Conservation (phyloP, 2,797 vertebrate genomes). For the Esox lucius region DNA sequence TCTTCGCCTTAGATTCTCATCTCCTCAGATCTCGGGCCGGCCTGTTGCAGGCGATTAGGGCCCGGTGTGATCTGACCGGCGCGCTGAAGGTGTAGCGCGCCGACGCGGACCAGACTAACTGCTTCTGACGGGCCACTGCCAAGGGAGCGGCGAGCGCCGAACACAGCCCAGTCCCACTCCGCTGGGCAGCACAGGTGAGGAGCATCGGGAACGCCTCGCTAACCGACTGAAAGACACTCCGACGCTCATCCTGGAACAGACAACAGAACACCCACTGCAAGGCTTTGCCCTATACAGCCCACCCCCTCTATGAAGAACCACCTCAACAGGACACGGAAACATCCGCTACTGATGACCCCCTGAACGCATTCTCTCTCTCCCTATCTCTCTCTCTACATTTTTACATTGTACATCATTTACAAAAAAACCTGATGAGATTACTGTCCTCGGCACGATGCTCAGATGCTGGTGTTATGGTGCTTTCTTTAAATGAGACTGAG, state of each 20-base stretch:
- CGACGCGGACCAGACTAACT: slow-evolving; percentile 28
- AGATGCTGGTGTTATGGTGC: neutral
- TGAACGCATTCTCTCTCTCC: no score
- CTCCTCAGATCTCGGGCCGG: slow-evolving; percentile 65
- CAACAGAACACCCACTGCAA: neutral
- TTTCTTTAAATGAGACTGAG: neutral
- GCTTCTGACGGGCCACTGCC: slow-evolving; percentile 54
- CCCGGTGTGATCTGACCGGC: slow-evolving; percentile 58
- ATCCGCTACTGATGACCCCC: no score
- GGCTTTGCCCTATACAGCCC: neutral
- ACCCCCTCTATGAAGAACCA: no score
- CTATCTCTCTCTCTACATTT: no score
- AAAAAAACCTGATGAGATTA: neutral
- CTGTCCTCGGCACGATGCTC: neutral
- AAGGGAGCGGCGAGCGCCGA: slow-evolving; percentile 18
- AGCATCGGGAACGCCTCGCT: neutral
- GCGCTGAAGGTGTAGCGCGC: slow-evolving; percentile 36
- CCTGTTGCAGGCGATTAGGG: slow-evolving; percentile 60
- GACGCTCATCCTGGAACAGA: neutral
- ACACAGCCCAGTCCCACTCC: neutral
- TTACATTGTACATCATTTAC: neutral
- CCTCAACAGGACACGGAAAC: no score
- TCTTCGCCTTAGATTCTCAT: slow-evolving; percentile 63
- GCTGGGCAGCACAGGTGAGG: slow-evolving; percentile 17
- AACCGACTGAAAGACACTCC: neutral